Evolutionary conservation across 2,797 vertebrate genomes (phyloP).

Genomic region (Knipowitschia caucasica): DNA sequence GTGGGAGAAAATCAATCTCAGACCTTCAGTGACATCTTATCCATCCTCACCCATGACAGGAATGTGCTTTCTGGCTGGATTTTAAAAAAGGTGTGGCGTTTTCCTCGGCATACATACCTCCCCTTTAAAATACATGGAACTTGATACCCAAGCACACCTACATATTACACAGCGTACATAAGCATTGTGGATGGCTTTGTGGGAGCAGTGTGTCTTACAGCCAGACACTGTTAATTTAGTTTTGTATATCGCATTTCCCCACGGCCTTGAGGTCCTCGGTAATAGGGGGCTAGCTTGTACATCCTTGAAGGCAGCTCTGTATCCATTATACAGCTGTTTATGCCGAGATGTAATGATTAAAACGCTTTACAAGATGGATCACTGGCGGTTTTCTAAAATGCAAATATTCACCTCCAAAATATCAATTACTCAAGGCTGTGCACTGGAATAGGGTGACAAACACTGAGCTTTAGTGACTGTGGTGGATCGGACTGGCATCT

Average conservation of each 20-base stretch:
- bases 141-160: constrained; percentile 19
- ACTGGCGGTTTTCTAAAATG: constrained; percentile 36
- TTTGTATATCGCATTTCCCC: constrained; percentile 30
- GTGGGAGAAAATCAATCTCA: constrained; percentile 25
- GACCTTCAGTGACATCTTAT: constrained; percentile 33
- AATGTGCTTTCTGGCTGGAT: constrained; percentile 38
- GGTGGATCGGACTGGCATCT: constrained; percentile 6
- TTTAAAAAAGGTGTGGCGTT: constrained; percentile 29
- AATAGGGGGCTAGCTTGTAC: constrained; percentile 19
- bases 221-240: constrained; percentile 46
- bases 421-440: constrained; percentile 39
- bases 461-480: constrained; percentile 15
- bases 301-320: constrained; percentile 36
- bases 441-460: constrained; percentile 13
- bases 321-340: constrained; percentile 48
- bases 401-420: constrained; percentile 42
- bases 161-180: background rate
- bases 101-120: constrained; percentile 13
- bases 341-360: constrained; percentile 49
- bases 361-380: constrained; percentile 44
- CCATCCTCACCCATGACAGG: constrained; percentile 34
- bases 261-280: constrained; percentile 38
- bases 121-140: constrained; percentile 22
- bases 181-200: constrained; percentile 3
- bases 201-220: constrained; percentile 23